These are phyloP conservation scores for Acrossocheilus wenchowensis DNA, from an alignment of 2,797 vertebrate genomes.

Conservation along the genomic window DNA sequence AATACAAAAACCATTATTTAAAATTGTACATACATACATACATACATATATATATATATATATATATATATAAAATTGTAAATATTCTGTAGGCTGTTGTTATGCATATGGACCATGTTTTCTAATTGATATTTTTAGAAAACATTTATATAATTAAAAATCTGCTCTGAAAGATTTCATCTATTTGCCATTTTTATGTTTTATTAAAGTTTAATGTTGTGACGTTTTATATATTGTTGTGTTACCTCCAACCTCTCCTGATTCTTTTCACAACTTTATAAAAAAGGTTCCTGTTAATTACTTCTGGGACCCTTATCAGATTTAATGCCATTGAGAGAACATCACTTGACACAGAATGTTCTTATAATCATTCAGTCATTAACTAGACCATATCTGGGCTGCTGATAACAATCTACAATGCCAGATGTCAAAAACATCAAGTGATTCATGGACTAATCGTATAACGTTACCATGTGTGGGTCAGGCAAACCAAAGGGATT, in stretches of 20 bases:
- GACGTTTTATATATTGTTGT: background rate
- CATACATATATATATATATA: too few relatives aligned
- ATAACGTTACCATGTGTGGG: constrained; percentile 4
- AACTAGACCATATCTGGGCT: constrained; percentile 23
- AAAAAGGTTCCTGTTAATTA: background rate
- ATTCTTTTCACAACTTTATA: background rate
- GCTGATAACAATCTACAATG: constrained; percentile 30
- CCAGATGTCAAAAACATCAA: constrained; percentile 32
- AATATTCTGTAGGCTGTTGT: background rate
- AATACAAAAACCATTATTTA: too few relatives aligned
- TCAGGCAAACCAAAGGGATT: constrained; percentile 1
- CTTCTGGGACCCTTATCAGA: constrained; percentile 27
- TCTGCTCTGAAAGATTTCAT: background rate
- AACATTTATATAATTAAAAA: background rate
- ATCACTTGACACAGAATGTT: constrained; percentile 22
- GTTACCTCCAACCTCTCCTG: background rate
- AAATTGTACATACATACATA: too few relatives aligned
- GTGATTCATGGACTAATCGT: constrained; percentile 13
- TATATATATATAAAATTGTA: too few relatives aligned
- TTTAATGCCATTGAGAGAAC: background rate
- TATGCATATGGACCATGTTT: background rate
- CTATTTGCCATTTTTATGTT: background rate
- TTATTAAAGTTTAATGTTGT: constrained; percentile 7
- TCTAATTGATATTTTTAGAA: background rate
- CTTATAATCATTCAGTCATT: constrained; percentile 22